Base-by-base conservation (phyloP, 1,140 invertebrate species). In the Zaprionus taronus region DNA sequence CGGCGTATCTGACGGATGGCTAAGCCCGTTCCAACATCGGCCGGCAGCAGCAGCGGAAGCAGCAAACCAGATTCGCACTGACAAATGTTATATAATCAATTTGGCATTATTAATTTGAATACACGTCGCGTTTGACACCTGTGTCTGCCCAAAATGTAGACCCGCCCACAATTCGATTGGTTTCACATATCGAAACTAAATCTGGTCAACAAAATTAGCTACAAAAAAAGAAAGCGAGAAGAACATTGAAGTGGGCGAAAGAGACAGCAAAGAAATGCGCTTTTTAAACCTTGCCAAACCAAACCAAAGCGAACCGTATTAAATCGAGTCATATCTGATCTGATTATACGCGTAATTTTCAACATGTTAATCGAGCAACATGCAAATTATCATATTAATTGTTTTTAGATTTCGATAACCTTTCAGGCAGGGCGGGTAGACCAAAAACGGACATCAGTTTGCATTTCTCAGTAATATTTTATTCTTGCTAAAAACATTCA, bases 71-170 rank as follows among this genome's bases (percentile, higher is more conserved):
- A 80, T 80, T 87, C 34, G 57, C 80, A 87, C 83, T 86, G 84
- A 86, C 83, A 86, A 86, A 86, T 86, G 83, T 86, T 86, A 70
- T 83, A 74, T 75, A 86, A 86, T 86, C 77, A 86, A 86, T 86
- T 86, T 86, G 73, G 83, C 77, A 89, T 86, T 86, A 86, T 86
- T 86, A 86, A 86, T 89, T 89, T 86, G 80, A 86, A 86, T 80
- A 80, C 26, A 82, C 58, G 60, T 41, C 65, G 47, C 62, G 61
- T 31, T 38, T 72, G 73, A 65, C 73, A 86, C 83, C 80, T 86
- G 83, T 76, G 72, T 20, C 22, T 28, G 47, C 47, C 20, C 47
- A 51, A 62, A 69, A 56, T 69, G 64, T 49, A 73, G 64, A 61
- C 4, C 17, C 58, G 66, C 66, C 72, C 72, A 70, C 72, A 74